Evolutionary conservation across 2,888 invertebrate species (phyloP), one percentile per base, ranked within the genome.

Genomic region (Nephrotoma appendiculata): DNA sequence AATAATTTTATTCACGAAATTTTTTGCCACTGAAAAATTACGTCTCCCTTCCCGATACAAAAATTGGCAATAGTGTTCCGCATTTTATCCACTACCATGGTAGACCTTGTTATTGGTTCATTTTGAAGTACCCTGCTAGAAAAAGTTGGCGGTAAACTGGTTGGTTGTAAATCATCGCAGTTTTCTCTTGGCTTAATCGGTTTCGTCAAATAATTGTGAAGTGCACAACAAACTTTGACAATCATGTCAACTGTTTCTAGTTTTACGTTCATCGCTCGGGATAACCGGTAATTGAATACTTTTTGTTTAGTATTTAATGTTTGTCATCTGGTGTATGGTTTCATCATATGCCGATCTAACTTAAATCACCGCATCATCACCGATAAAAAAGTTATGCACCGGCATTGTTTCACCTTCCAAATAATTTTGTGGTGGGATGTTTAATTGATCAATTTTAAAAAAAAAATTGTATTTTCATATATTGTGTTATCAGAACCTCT

Each of bases 281-380:
- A 87, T 86, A 87, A 87, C 86, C 5, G 86, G 87, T 87, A 87
- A 52, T 86, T 44, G 31, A 31, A 31, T 31, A 31, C 31, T 31
- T 31, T 31, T 31, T 31, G 31, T 31, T 31, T 31, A 31, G 31
- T 31, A 31, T 31, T 31, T 31, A 31, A 31, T 31, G 31, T 31
- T 31, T 31, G 31, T 31, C 1, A 41, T 45, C 87, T 86, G 57
- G 48, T 86, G 86, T 87, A 88, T 12, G 88, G 88, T 87, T 87
- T 88, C 85, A 88, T 87, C 5, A 88, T n/a, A 48, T 88, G 45
- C 31, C 86, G n/a, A 11, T 31, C 31, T 45, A 88, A 87, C 71
- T 86, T 86, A 44, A 88, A 87, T 19, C n/a, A n/a, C n/a, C n/a
- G 88, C 88, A 19, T 88, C 88, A 86, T 88, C 88, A 44, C 43